These are phyloP conservation scores for Bellardia pandia DNA, from an alignment of 2,888 invertebrate species.

Conservation along the genomic window DNA sequence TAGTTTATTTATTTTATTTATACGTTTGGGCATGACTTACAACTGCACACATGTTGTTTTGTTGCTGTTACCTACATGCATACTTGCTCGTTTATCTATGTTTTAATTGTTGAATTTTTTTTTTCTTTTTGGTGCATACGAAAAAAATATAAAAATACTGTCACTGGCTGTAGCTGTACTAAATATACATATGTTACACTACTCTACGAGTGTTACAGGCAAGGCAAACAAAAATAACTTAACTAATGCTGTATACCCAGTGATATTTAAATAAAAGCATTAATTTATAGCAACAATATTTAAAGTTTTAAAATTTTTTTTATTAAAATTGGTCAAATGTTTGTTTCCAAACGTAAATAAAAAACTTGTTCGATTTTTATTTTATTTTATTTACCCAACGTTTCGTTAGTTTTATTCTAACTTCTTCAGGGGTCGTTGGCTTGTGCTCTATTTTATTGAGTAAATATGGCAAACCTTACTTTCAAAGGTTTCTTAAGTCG, in stretches of 20 bases:
- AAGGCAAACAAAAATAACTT: neutral
- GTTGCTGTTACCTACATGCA: slow-evolving; percentile 43
- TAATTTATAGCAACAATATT: too few relatives aligned
- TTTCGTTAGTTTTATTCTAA: too few relatives aligned
- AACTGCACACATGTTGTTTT: neutral
- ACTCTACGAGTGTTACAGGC: neutral
- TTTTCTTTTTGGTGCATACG: slow-evolving; percentile 1
- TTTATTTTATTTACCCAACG: too few relatives aligned
- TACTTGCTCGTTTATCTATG: neutral
- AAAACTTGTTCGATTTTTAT: too few relatives aligned
- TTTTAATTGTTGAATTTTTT: slow-evolving; percentile 45
- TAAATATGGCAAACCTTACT: too few relatives aligned
- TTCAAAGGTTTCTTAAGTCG: too few relatives aligned
- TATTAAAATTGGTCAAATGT: too few relatives aligned
- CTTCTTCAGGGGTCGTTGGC: too few relatives aligned
- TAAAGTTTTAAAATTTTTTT: too few relatives aligned
- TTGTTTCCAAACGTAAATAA: too few relatives aligned
- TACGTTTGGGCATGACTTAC: slow-evolving; percentile 6
- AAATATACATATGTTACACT: neutral
- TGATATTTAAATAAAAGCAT: neutral
- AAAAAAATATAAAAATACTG: slow-evolving; percentile 45
- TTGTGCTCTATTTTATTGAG: too few relatives aligned
- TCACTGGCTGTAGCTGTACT: slow-evolving; percentile 36
- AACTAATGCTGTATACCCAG: neutral
- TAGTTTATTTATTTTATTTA: neutral